Base-by-base conservation (phyloP, 1,140 invertebrate species). In the Sminthurinus signatus region DNA sequence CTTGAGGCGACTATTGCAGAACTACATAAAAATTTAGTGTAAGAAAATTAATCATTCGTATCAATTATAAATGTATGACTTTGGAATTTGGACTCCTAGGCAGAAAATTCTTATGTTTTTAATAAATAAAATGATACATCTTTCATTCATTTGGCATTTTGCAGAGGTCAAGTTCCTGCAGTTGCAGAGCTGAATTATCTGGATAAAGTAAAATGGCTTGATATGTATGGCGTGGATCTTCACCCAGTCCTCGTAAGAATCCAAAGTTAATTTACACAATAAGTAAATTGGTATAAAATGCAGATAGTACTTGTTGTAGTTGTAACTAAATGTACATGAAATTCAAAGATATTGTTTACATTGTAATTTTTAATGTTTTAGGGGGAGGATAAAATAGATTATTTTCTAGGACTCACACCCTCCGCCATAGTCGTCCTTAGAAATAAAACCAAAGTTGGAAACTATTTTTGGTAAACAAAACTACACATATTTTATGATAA, bases 341-440 rank as follows among this genome's bases (percentile, higher is more conserved):
- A n/a, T n/a, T n/a, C n/a, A n/a, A n/a, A n/a, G n/a, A n/a, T n/a
- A 73, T 73, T 74, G 72, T n/a, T 70, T 62, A 48, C 52, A 14
- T 60, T 29, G 31, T 60, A 60, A 55, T 75, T 65, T 73, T 69
- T 75, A 72, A 73, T 73, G 73, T 77, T 78, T 64, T 79, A 95
- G 92, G 94, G 95, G 55, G 92, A 96, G 81, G 96, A 99, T 80
- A 93, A 91, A 69, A 90, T 94, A 56, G 91, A 96, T 74, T 98
- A 99, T 79, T 93, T 89, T 79, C 81, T 99, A 72, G 96, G 96
- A 31, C 79, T 99, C 69, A 98, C 96, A 52, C 96, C 96, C 58
- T 95, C 92, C 75, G 96, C 96, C 59, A 90, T 99, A 74, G 88
- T 98, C 72, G 88, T 99, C 46, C 85, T 98, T 74, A 85, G 96